These are phyloP conservation scores for Enteromius unitaeniatus DNA, from an alignment of 2,797 vertebrate species.

Conservation along the genomic window DNA sequence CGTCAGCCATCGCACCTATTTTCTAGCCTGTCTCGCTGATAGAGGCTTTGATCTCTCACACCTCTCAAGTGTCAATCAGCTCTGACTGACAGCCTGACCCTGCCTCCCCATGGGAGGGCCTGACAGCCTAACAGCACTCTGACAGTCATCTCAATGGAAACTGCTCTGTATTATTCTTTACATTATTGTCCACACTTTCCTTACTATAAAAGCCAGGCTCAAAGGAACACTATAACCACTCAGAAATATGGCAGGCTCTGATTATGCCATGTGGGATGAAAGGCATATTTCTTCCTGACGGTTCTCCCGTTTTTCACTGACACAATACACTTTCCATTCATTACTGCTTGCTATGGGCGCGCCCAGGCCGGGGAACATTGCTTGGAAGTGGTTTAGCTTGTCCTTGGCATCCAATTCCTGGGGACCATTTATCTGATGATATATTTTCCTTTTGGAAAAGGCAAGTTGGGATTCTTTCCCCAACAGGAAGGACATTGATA, in stretches of 20 bases:
- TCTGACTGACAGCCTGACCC: slow-evolving; percentile 64
- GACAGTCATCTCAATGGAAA: slow-evolving; percentile 65
- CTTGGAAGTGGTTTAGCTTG: slow-evolving; percentile 80
- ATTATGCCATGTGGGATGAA: slow-evolving; percentile 78
- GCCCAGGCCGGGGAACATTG: slow-evolving; percentile 70
- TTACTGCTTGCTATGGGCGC: slow-evolving; percentile 79
- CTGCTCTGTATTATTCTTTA: slow-evolving; percentile 65
- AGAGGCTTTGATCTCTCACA: slow-evolving; percentile 65
- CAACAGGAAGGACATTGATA: slow-evolving; percentile 81
- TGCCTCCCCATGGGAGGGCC: slow-evolving; percentile 60
- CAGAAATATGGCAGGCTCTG: slow-evolving; percentile 74
- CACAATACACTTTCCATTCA: slow-evolving; percentile 83
- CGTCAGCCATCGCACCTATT: slow-evolving; percentile 62
- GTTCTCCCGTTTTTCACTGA: slow-evolving; percentile 76
- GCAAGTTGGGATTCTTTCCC: slow-evolving; percentile 77
- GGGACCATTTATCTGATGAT: slow-evolving; percentile 81
- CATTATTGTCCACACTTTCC: slow-evolving; percentile 63
- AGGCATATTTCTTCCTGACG: slow-evolving; percentile 78
- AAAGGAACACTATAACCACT: slow-evolving; percentile 71
- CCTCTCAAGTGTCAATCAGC: slow-evolving; percentile 65
- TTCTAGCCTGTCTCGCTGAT: slow-evolving; percentile 60
- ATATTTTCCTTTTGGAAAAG: slow-evolving; percentile 80
- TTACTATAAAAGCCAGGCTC: slow-evolving; percentile 68
- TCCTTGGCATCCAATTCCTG: slow-evolving; percentile 78
- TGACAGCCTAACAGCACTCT: slow-evolving; percentile 65